Evolutionary conservation across 2,888 invertebrate species (phyloP).

Genomic region (Yponomeuta malinellus): DNA sequence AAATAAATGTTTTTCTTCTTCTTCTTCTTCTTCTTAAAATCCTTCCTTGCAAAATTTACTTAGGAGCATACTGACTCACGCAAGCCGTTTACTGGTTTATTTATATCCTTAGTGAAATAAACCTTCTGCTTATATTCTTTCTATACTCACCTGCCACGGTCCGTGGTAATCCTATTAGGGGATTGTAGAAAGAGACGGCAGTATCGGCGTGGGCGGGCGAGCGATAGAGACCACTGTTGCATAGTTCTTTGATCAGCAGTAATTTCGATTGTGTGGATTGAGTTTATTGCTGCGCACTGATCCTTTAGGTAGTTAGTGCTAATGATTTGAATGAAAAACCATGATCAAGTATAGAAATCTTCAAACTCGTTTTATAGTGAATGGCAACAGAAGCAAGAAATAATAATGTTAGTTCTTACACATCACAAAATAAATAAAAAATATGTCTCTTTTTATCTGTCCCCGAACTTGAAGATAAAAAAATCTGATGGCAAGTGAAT

Average conservation of each 20-base stretch:
- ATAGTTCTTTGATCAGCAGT: slow-evolving; percentile 19
- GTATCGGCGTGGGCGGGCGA: slow-evolving; percentile 48
- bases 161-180: slow-evolving; percentile 65
- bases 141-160: slow-evolving; percentile 46
- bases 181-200: slow-evolving; percentile 26
- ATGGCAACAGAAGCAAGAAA: not conserved
- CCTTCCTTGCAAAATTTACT: no score
- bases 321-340: not conserved
- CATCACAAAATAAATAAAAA: no score
- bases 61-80: no score
- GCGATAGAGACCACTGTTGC: slow-evolving; percentile 27
- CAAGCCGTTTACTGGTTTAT: no score
- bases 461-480: no score
- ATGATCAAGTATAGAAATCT: not conserved
- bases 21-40: no score
- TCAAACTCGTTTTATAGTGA: not conserved
- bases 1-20: no score
- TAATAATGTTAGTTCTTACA: not conserved
- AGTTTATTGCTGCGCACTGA: slow-evolving; percentile 23
- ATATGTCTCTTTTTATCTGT: no score
- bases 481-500: no score
- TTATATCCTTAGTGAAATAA: slow-evolving; percentile 14
- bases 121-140: not conserved
- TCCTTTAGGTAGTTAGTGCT: not conserved
- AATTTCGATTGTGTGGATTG: slow-evolving; percentile 19